Evolutionary conservation across 1,140 invertebrate species (phyloP).

Genomic region (Scaptomyza pallida): DNA sequence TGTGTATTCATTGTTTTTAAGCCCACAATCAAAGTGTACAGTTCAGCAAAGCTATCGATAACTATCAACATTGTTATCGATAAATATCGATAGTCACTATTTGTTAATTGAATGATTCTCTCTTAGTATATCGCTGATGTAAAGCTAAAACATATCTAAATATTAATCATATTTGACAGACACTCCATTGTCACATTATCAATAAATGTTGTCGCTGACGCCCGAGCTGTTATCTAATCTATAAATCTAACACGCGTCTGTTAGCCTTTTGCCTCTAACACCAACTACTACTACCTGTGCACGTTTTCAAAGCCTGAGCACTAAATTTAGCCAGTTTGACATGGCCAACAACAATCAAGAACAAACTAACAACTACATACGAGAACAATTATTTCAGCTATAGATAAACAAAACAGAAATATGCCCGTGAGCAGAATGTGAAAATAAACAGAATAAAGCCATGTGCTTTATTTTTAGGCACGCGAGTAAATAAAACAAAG

Average conservation of each 20-base stretch:
- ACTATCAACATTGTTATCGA: too few species aligned
- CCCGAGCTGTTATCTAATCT: slow-evolving; percentile 45
- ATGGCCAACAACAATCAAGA: slow-evolving; percentile 5
- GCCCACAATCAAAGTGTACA: too few species aligned
- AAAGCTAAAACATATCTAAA: neutral
- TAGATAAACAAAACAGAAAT: slow-evolving; percentile 39
- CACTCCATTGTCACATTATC: slow-evolving; percentile 31
- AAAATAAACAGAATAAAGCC: slow-evolving; percentile 34
- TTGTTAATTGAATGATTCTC: too few species aligned
- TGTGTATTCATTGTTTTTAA: too few species aligned
- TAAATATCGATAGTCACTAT: too few species aligned
- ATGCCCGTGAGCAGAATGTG: slow-evolving; percentile 8
- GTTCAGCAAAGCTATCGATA: too few species aligned
- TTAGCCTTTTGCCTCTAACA: neutral
- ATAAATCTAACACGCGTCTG: neutral
- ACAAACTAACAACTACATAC: neutral
- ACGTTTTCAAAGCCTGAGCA: slow-evolving; percentile 19
- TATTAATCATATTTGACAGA: neutral
- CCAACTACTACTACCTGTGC: slow-evolving; percentile 11
- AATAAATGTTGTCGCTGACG: slow-evolving; percentile 11
- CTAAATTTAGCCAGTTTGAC: slow-evolving; percentile 27
- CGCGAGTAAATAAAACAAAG: slow-evolving; percentile 36
- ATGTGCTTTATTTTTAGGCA: slow-evolving; percentile 52
- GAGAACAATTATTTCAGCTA: slow-evolving; percentile 37
- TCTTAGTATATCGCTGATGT: too few species aligned